Base-by-base conservation (phyloP, 2,888 invertebrate species). In the Rhaphigaster nebulosa region DNA sequence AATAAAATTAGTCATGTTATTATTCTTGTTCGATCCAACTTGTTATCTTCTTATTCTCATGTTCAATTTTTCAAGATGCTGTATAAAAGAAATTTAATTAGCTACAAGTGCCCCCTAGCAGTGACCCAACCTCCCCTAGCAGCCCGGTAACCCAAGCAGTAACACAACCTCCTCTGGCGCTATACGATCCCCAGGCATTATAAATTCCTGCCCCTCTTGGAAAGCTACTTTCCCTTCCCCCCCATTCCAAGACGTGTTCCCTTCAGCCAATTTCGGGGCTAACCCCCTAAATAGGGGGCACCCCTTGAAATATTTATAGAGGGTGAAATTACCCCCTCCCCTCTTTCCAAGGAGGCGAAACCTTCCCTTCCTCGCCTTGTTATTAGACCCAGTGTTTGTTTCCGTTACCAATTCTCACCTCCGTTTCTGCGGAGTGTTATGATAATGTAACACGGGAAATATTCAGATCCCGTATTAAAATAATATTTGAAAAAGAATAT, bases 281-380 rank as follows among this genome's bases (percentile, higher is more conserved):
- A 76, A 76, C 34, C 70, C 70, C 12, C 70, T 76, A 20, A 38
- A 76, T 38, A 38, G 70, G 70, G n/a, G 34, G 20, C 34, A 6
- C 20, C 70, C 29, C 60, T 23, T 76, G 70, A 76, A 76, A 76
- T 76, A 76, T 76, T 76, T 76, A 76, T 76, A 76, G 70, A 38
- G 70, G 70, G 70, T 76, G 70, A 76, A 76, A 76, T 76, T 76
- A 76, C 38, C 70, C 70, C 70, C 70, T 38, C 65, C 18, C 60
- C 29, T n/a, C n/a, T n/a, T 5, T 26, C 56, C 56, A 18, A 15
- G 65, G n/a, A 65, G 10, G 65, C 18, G 29, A 34, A 65, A 65
- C 65, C 29, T 60, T 23, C 70, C 70, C 34, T 38, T 23, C 65
- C 70, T 38, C 20, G 70, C 70, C 23, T 8, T 76, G 6, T 76